These are phyloP conservation scores for Spinibarbus caldwelli DNA, from an alignment of 2,797 vertebrate genomes.

Conservation along the genomic window DNA sequence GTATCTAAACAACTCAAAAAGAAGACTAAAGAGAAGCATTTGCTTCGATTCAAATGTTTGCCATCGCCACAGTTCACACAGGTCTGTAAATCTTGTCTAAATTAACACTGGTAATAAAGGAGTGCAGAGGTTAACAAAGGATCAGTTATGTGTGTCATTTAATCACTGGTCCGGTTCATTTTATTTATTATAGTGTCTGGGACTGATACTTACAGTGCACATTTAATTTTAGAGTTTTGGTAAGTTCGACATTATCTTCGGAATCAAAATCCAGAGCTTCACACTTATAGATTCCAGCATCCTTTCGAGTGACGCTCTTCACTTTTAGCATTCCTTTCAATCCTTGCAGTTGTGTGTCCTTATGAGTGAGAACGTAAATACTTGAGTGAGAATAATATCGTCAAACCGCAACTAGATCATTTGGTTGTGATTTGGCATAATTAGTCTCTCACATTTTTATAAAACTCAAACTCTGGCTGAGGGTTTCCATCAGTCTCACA, in stretches of 20 bases:
- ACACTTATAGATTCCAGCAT: conserved; percentile 71
- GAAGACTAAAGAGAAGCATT: not conserved
- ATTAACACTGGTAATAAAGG: not conserved
- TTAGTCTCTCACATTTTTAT: conserved; percentile 69
- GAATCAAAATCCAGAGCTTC: conserved; percentile 75
- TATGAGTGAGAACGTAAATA: not conserved
- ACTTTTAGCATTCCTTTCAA: conserved; percentile 54
- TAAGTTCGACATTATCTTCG: fast-evolving
- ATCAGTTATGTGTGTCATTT: not conserved
- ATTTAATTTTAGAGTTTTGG: conserved; percentile 53
- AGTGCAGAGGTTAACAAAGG: not conserved
- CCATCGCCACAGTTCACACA: too few relatives aligned
- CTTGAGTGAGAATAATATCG: not conserved
- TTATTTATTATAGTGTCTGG: not conserved
- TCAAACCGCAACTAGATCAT: not conserved
- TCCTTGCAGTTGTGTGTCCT: fast-evolving
- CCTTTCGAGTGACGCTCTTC: conserved; percentile 55
- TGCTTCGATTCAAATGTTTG: not conserved
- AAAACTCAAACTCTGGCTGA: conserved; percentile 78
- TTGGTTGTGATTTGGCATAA: not conserved
- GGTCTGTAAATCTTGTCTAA: not conserved
- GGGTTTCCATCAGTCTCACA: conserved; percentile 87
- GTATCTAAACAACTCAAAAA: not conserved
- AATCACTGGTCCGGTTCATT: not conserved
- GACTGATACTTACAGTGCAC: conserved; percentile 75